Evolutionary conservation across 2,797 vertebrate genomes (phyloP), one percentile per base, ranked within the genome.

Genomic region (Chanos chanos): DNA sequence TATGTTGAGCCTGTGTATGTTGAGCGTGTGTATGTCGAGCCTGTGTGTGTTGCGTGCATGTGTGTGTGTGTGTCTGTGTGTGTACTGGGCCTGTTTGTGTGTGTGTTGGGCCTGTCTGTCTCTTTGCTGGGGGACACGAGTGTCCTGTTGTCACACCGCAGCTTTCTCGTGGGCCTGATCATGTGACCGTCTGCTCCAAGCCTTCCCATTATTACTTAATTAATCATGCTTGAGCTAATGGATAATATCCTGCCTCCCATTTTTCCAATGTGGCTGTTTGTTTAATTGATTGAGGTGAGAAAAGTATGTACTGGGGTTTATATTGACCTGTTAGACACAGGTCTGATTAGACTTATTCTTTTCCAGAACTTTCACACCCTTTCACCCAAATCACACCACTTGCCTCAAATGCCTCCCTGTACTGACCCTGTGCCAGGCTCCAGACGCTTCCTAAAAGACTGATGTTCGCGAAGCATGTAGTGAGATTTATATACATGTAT

Each of bases 141-240:
- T 15, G 34, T 40, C 41, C 55, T 31, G 10, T 47, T 40, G 40
- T 21, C 12, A 4, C 24, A 41, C 43, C 12, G 8, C 39, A 61
- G 25, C 31, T n/a, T n/a, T 19, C 50, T 43, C 33, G 21, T 7
- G 63, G 43, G 53, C 48, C 40, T 39, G 19, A 28, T 48, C 69
- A 58, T 27, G 28, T 63, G 64, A 57, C 45, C 9, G 24, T 49
- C 55, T 45, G 10, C 44, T 15, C 37, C n/a, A 18, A 49, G 28
- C 30, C 25, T 55, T 49, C 27, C 54, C 52, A 43, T 53, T 65
- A 56, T 47, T 15, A 33, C 52, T 16, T 44, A 51, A 67, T 70
- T 70, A 74, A 59, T 68, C 72, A 74, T 31, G 50, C 60, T 47
- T 4, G 43, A 43, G 43, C 63, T 51, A 63, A 60, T 30, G 18